Conservation (phyloP, 2,113 vertebrate genomes). For the Scolopax mira region DNA sequence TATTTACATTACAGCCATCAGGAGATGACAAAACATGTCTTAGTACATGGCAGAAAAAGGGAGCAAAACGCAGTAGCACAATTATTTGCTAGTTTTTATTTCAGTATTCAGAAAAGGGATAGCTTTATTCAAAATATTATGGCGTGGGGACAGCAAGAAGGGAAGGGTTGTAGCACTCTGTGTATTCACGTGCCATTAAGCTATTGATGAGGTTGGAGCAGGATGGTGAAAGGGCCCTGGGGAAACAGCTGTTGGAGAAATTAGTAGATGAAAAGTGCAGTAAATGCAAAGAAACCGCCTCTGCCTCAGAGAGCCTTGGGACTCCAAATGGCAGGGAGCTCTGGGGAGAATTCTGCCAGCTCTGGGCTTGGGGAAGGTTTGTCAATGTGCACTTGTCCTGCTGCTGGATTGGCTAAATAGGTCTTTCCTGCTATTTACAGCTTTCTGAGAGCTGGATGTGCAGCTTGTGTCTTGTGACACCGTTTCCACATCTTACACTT, state of each 20-base stretch:
- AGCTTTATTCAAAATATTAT: background rate
- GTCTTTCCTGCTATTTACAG: background rate
- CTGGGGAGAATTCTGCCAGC: background rate
- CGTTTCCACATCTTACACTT: too few relatives aligned
- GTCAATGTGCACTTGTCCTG: background rate
- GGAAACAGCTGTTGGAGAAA: background rate
- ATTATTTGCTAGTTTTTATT: background rate
- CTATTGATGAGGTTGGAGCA: background rate
- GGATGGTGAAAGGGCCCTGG: background rate
- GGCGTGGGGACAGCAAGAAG: background rate
- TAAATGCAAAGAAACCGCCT: background rate
- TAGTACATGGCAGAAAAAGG: background rate
- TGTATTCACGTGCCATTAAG: background rate
- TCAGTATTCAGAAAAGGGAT: background rate
- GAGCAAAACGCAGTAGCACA: background rate
- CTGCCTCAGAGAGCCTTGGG: background rate
- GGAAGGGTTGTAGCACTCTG: background rate
- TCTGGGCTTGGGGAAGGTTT: background rate
- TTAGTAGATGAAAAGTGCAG: background rate
- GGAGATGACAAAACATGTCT: background rate
- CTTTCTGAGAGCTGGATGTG: rapidly evolving
- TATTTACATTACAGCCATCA: background rate
- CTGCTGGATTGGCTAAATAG: background rate
- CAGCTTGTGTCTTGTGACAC: background rate
- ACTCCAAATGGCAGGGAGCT: background rate